Conservation (phyloP, 2,113 vertebrate genomes). For the Emydocephalus ijimae region DNA sequence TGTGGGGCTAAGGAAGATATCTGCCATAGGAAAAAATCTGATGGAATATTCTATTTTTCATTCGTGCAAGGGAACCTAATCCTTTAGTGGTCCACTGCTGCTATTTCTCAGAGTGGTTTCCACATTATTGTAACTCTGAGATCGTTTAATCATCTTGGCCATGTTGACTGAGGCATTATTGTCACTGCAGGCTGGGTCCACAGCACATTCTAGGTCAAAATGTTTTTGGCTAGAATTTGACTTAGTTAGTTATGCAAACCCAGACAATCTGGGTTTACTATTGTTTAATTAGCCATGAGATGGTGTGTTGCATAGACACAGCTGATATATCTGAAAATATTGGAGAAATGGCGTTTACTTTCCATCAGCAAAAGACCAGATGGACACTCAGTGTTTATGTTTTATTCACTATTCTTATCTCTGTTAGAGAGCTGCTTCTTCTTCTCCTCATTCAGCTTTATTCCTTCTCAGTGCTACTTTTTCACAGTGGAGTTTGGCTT, state of each 20-base stretch:
- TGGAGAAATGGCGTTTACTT: not conserved
- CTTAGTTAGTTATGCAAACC: not conserved
- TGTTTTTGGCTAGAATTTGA: not conserved
- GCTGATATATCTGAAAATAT: not conserved
- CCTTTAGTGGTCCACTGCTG: not conserved
- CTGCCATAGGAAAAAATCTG: not conserved
- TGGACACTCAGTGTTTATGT: not conserved
- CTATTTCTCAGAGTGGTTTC: not conserved
- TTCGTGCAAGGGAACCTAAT: not conserved
- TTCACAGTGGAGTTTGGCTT: conserved; percentile 98
- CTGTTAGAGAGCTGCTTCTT: not conserved
- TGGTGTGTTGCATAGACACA: not conserved
- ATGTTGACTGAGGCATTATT: not conserved
- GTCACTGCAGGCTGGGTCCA: not conserved
- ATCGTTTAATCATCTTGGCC: not conserved
- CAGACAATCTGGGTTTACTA: not conserved
- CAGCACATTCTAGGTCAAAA: not conserved
- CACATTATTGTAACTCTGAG: not conserved
- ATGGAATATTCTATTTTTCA: not conserved
- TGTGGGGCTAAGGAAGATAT: not conserved
- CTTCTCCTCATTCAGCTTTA: not conserved
- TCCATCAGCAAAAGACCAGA: not conserved
- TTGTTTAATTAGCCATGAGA: not conserved
- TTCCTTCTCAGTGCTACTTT: conserved; percentile 89
- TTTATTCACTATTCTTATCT: not conserved